phyloP scores from a whole-genome alignment of 1,140 invertebrate species.

The Octopus bimaculoides region DNA sequence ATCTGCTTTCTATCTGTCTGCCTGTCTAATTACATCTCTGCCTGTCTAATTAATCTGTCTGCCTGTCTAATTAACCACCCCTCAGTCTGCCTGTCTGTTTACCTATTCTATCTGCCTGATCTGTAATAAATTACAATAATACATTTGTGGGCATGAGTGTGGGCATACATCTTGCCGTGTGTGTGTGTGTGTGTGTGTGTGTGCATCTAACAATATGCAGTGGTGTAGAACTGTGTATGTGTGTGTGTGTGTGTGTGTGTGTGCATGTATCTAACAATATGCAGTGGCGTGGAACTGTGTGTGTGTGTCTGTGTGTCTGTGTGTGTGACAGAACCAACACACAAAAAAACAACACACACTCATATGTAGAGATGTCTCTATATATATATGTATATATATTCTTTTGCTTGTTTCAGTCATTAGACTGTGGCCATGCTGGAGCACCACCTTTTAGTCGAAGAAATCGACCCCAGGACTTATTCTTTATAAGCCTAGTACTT shows the following conservation, averaged over 20 bases:
- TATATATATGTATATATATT: no score
- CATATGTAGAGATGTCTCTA: no score
- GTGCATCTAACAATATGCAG: not conserved
- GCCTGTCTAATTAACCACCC: not conserved
- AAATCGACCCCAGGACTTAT: no score
- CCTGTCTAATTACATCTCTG: not conserved
- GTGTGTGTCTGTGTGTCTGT: not conserved
- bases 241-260: not conserved
- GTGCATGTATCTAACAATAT: not conserved
- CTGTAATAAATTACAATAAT: not conserved
- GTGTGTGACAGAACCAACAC: no score
- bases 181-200: not conserved
- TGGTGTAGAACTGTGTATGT: not conserved
- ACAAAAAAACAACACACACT: no score
- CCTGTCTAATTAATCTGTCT: conserved; percentile 12
- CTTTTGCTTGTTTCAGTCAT: no score
- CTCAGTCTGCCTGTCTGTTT: conserved; percentile 14
- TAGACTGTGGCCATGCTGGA: no score
- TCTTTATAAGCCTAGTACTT: no score
- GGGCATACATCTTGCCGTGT: not conserved
- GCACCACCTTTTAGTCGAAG: no score
- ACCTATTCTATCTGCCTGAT: not conserved
- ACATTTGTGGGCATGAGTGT: not conserved
- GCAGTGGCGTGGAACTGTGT: not conserved
- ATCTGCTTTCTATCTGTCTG: not conserved